Percentiles rank a stretch among this genome's conserved stretches.
These are phyloP conservation scores for Hemiscyllium ocellatum DNA, from an alignment of 2,113 vertebrate genomes.

Conservation along the genomic window DNA sequence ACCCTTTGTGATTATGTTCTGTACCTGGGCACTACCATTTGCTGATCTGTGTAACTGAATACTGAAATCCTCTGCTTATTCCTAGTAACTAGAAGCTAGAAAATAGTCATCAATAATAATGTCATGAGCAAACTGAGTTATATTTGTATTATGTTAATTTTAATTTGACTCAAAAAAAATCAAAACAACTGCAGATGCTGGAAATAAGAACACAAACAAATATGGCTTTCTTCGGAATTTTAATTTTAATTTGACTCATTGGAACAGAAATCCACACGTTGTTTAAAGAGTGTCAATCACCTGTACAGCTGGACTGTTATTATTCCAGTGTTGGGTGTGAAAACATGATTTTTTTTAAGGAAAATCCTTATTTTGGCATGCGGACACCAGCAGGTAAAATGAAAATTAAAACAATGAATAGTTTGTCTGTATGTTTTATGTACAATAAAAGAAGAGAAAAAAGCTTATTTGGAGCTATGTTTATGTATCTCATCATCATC, in stretches of 20 bases:
- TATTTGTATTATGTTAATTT: background rate
- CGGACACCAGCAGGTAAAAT: background rate
- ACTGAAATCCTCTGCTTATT: background rate
- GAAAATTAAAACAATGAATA: background rate
- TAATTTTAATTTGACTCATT: conserved; percentile 1
- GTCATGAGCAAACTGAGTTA: background rate
- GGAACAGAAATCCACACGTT: background rate
- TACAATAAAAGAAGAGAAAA: background rate
- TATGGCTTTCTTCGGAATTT: no score
- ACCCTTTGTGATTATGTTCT: background rate
- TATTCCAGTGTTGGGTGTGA: background rate
- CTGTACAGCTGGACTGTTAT: background rate
- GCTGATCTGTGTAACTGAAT: no score
- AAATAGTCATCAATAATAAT: background rate
- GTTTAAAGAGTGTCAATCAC: background rate
- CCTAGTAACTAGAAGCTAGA: background rate
- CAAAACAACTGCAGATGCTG: no score
- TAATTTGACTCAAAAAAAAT: background rate
- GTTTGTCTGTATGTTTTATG: background rate
- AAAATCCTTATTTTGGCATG: background rate
- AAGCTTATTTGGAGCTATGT: background rate
- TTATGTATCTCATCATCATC: background rate
- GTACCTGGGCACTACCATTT: background rate
- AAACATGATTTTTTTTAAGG: background rate
- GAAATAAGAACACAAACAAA: no score